Conservation (phyloP, 2,113 vertebrate genomes). For the Dipodomys stephensi region DNA sequence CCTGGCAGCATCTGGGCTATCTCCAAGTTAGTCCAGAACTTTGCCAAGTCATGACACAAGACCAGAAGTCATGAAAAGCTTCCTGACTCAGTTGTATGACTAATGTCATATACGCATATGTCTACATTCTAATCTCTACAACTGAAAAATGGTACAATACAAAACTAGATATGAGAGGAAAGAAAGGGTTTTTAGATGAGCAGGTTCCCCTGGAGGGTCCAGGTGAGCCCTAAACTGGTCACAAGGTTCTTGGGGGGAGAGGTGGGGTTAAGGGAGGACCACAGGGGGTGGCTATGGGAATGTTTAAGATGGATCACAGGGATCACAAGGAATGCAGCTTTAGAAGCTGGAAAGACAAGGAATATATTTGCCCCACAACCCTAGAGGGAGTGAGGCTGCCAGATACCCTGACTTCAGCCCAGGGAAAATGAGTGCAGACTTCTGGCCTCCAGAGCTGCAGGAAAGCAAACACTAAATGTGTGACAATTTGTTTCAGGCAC, state of each 20-base stretch:
- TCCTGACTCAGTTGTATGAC: background rate
- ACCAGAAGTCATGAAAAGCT: background rate
- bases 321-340: background rate
- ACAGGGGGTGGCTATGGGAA: background rate
- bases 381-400: rapidly evolving
- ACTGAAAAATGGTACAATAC: rapidly evolving
- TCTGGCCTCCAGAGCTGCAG: background rate
- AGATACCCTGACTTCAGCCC: background rate
- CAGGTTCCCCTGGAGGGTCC: background rate
- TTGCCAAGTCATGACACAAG: background rate
- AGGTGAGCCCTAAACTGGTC: background rate
- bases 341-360: background rate
- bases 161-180: background rate
- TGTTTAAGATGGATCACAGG: background rate
- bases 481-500: background rate
- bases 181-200: background rate
- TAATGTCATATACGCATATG: background rate
- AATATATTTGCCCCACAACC: background rate
- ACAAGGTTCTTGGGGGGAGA: background rate
- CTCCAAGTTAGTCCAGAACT: background rate
- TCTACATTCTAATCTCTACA: background rate
- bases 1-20: background rate
- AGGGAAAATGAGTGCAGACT: background rate
- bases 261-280: background rate
- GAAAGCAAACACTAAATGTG: background rate